Evolutionary conservation across 2,113 vertebrate genomes (phyloP), one percentile per base, ranked within the genome.

Genomic region (Mustela nigripes): DNA sequence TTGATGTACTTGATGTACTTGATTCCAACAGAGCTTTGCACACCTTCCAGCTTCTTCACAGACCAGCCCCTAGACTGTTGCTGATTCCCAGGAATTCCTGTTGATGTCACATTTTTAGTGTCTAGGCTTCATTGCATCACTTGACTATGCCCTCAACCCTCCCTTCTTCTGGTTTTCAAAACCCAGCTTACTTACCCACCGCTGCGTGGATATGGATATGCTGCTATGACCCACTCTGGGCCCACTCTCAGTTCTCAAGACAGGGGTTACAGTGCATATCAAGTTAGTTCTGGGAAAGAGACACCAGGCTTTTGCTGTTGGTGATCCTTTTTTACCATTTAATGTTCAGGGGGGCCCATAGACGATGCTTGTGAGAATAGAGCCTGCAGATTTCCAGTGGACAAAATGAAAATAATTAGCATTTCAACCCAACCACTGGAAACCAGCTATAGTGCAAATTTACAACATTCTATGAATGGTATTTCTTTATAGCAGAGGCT

Each of bases 131-230:
- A 65, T 1, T 62, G 48, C 67, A 39, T 86, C 53, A 10, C 60
- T 79, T n/a, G 79, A 9, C 11, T 6, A 36, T 80, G n/a, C 18
- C 18, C n/a, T 42, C 36, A 50, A 36, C 21, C 19, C 45, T 65
- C 39, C 18, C 33, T 84, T 28, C 9, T 24, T 45, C 58, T 0
- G 1, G 53, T 50, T 94, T 83, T 92, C 63, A 45, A 83, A 26
- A 95, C 62, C 36, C 71, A 73, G n/a, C 53, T 92, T 56, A 48
- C 62, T 97, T 91, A 63, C 91, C 24, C 18, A 89, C 83, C 94
- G 88, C 95, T 74, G 36, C 0, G 0, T 58, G 85, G 50, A 21
- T 60, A 1, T 58, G 50, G 50, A 21, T 60, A 2, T 58, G 50
- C 74, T 60, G 16, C 24, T 78, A 8, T 26, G 16, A 62, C 26